Conservation (phyloP, 2,113 vertebrate species). For the Andinoacara biseriatus region DNA sequence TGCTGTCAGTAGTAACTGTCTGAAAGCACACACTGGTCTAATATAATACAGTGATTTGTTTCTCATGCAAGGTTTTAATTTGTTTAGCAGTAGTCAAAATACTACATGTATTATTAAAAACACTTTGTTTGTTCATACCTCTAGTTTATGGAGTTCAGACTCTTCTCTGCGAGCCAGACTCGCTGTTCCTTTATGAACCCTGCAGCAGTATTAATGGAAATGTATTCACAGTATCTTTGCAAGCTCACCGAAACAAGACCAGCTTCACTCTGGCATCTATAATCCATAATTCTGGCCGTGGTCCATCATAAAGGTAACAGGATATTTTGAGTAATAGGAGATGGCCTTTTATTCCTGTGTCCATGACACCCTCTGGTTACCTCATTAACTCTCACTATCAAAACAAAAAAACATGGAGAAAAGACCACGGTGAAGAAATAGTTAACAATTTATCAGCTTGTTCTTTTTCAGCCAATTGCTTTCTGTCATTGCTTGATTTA, state of each 20-base stretch:
- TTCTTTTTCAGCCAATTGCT: not conserved
- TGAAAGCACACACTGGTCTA: not conserved
- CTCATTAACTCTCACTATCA: constrained; percentile 14
- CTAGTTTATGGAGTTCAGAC: not conserved
- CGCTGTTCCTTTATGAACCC: constrained; percentile 3
- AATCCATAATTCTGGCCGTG: constrained; percentile 45
- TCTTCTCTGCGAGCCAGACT: constrained; percentile 15
- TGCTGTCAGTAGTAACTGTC: not conserved
- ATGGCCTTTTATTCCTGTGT: constrained; percentile 14
- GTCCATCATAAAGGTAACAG: constrained; percentile 36
- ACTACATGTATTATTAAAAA: not conserved
- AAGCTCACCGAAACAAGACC: constrained; percentile 21
- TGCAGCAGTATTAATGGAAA: constrained; percentile 2
- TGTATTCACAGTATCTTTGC: constrained; percentile 11
- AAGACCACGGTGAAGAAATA: not conserved
- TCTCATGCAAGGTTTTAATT: not conserved
- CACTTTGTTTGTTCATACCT: not conserved
- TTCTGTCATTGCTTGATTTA: not conserved
- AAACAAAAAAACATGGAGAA: constrained; percentile 3
- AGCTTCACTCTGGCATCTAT: constrained; percentile 23
- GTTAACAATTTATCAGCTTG: not conserved
- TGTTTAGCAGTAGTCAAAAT: not conserved
- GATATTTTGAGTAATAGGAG: constrained; percentile 33
- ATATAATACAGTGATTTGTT: not conserved
- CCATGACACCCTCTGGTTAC: constrained; percentile 30